These are phyloP conservation scores for Brachynemurus nebulosus DNA, from an alignment of 2,888 invertebrate species.

Conservation along the genomic window DNA sequence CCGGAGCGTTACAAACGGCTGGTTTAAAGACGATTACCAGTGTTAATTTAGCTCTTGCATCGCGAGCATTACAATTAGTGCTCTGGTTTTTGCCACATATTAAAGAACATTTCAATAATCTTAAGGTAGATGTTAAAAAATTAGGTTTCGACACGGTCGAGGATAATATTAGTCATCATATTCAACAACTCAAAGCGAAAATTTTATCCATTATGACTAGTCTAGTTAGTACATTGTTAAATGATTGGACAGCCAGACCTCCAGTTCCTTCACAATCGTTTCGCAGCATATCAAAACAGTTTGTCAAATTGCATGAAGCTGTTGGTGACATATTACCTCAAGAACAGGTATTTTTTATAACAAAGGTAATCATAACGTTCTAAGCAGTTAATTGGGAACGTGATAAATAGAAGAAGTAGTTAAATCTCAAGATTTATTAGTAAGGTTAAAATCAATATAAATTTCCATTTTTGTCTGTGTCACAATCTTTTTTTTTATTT, in stretches of 20 bases:
- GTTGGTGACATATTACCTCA: conserved; percentile 72
- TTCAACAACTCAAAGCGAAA: conserved; percentile 84
- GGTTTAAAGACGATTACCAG: conserved; percentile 91
- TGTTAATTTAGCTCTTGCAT: conserved; percentile 79
- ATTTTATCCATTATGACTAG: conserved; percentile 80
- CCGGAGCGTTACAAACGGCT: conserved; percentile 89
- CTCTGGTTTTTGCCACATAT: conserved; percentile 66
- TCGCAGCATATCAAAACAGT: conserved; percentile 73
- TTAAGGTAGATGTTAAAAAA: conserved; percentile 37
- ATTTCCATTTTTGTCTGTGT: no score
- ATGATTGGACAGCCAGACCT: conserved; percentile 85
- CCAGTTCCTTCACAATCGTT: conserved; percentile 88
- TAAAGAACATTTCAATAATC: conserved; percentile 49
- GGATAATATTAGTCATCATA: conserved; percentile 73
- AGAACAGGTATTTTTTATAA: conserved; percentile 42
- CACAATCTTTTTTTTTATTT: no score
- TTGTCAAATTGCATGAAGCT: conserved; percentile 84
- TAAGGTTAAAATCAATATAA: no score
- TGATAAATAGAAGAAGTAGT: no score
- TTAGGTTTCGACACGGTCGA: conserved; percentile 48
- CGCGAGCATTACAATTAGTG: conserved; percentile 68
- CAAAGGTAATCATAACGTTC: no score
- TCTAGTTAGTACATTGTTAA: conserved; percentile 65
- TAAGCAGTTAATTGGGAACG: no score
- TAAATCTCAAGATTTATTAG: no score